A percentile compares a stretch with the other conserved stretches of the same genome.
These are phyloP conservation scores for Drosophila engyochracea DNA, from an alignment of 2,888 invertebrate species.

Conservation along the genomic window DNA sequence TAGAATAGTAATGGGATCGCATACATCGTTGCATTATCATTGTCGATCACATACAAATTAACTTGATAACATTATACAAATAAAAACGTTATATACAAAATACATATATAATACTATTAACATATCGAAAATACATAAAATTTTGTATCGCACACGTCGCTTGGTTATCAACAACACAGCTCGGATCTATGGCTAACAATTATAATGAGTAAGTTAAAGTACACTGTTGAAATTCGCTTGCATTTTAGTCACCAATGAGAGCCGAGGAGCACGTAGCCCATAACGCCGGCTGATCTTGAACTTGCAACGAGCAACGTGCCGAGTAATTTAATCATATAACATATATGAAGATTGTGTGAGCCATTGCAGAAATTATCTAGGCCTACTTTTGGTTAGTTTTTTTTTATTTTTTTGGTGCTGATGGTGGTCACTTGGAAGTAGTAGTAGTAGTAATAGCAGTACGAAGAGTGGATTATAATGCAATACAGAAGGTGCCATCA, in stretches of 20 bases:
- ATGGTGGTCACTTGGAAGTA: constrained; percentile 64
- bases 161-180: constrained; percentile 42
- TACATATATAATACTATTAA: constrained; percentile 57
- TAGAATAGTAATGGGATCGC: constrained; percentile 18
- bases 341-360: constrained; percentile 32
- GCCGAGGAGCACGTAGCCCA: constrained; percentile 30
- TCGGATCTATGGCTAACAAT: constrained; percentile 39
- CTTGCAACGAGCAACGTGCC: constrained; percentile 24
- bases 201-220: constrained; percentile 27
- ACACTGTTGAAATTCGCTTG: constrained; percentile 19
- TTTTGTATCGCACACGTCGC: constrained; percentile 26
- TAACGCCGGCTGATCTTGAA: constrained; percentile 27
- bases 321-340: constrained; percentile 36
- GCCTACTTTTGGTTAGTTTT: constrained; percentile 59
- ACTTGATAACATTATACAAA: constrained; percentile 52
- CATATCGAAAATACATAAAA: constrained; percentile 51
- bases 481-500: constrained; percentile 76
- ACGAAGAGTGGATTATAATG: constrained; percentile 72
- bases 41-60: constrained; percentile 51
- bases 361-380: constrained; percentile 48
- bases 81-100: constrained; percentile 45
- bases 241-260: constrained; percentile 43
- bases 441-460: constrained; percentile 49
- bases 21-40: constrained; percentile 30
- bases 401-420: constrained; percentile 59